Evolutionary conservation across 2,888 invertebrate species (phyloP).

Genomic region (Drosophila leonis): DNA sequence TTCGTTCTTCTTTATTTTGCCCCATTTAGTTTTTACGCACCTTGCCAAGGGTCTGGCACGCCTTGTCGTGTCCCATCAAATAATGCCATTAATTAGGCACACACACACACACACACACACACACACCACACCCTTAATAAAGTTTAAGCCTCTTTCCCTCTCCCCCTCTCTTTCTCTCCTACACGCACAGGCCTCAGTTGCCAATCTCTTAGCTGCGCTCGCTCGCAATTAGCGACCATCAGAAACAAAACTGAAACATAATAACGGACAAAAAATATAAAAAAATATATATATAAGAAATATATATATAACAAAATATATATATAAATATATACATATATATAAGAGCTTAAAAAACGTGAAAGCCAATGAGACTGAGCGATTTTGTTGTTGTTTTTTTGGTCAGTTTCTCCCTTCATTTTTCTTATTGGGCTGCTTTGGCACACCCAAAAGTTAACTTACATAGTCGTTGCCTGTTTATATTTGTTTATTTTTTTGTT

Average conservation of each 20-base stretch:
- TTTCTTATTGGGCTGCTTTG: conserved; percentile 26
- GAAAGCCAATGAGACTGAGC: conserved; percentile 57
- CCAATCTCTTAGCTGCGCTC: conserved; percentile 22
- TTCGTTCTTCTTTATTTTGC: background rate
- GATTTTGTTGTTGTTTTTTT: conserved; percentile 27
- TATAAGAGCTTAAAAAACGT: conserved; percentile 42
- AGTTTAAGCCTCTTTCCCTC: background rate
- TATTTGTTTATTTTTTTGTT: conserved; percentile 24
- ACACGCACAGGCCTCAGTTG: conserved; percentile 13
- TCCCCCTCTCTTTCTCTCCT: background rate
- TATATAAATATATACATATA: background rate
- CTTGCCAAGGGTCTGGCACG: conserved; percentile 60
- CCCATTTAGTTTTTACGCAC: conserved; percentile 45
- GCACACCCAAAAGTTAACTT: conserved; percentile 57
- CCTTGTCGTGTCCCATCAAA: conserved; percentile 59
- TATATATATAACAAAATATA: conserved; percentile 1
- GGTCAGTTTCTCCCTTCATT: conserved; percentile 21
- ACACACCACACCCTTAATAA: conserved; percentile 56
- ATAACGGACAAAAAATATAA: conserved; percentile 42
- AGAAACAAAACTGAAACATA: conserved; percentile 72
- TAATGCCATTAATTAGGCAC: conserved; percentile 77
- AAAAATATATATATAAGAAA: conserved; percentile 26
- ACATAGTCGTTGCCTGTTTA: conserved; percentile 30
- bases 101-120: conserved; percentile 40
- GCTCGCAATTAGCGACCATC: conserved; percentile 73